Base-by-base conservation (phyloP, 1,140 invertebrate genomes). In the Chrysomallon squamiferum region DNA sequence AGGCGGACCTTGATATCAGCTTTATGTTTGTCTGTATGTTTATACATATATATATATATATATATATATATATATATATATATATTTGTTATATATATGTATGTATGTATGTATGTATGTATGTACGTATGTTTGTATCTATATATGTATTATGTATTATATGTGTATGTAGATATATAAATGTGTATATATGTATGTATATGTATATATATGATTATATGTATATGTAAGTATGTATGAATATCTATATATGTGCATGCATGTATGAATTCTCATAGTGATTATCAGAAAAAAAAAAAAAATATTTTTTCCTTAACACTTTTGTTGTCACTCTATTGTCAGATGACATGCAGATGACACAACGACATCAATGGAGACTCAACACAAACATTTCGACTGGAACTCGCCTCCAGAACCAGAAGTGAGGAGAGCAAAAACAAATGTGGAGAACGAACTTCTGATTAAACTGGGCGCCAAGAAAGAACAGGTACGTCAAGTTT, bases 381-480 rank as follows among this genome's bases (percentile, higher is more conserved):
- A 32, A 11, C 35, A 41, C 20, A 29, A 54, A 15, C 11, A 32
- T 20, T 27, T 45, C 27, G 45, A 30, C 41, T 58, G 67, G 58
- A 61, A 29, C 18, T 20, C 4, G 7, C 58, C 67, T 15, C 63
- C 59, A 30, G 67, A 59, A 32, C 29, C 22, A 15, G 43, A 62
- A 22, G 15, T 68, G 52, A 35, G 66, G 11, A 59, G 60, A 11
- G 38, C 61, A 29, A 68, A 68, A 56, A 68, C 66, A 18, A 56
- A 54, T 38, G 52, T 68, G 41, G 66, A 68, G 43, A 41, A 68
- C 33, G 66, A 68, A 25, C 45, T 68, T 50, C 60, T 68, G 27
- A 59, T 68, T n/a, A 68, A 62, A 32, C 41, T 68, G 5, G 66
- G 66, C 35, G 66, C 45, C 30, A 62, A 68, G 60, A 62, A 62